Base-by-base conservation (phyloP, 1,140 invertebrate genomes). In the Leguminivora glycinivorella region DNA sequence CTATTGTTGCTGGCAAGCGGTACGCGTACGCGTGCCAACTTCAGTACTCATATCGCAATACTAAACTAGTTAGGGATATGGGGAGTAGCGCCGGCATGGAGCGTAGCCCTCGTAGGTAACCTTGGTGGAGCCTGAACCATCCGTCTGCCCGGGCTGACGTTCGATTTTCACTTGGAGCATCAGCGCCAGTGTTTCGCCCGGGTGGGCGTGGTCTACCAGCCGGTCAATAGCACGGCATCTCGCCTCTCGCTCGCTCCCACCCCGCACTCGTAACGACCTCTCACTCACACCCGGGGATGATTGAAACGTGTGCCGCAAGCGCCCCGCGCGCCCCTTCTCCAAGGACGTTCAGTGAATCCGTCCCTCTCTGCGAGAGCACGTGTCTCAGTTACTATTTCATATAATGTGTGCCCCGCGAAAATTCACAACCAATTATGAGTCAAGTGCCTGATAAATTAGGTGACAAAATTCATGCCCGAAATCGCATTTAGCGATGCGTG, bases 331-430 rank as follows among this genome's bases (percentile, higher is more conserved):
- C 82, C 87, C 85, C 85, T 81, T 81, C 79, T 80, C 85, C 89
- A 91, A 91, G 89, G 89, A 91, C 89, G 87, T 91, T 89, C 87
- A 91, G 89, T 91, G 89, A 91, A 89, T 91, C 89, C 89, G 89
- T 91, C 89, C 89, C 87, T 88, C 87, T 91, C 87, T 89, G 89
- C 82, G 87, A 85, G 82, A 91, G 86, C 89, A 91, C 89, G 89
- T 91, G 89, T 87, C 85, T 78, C 83, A 81, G 86, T 87, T 89
- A 89, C 87, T 89, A 90, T 89, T 90, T 86, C 88, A 87, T 88
- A 89, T 88, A 87, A 89, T 90, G 87, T 91, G 87, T 89, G 87
- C 80, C 84, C 83, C 86, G 86, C 82, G 82, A 88, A 89, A 88
- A 84, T 89, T 86, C 86, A 85, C 85, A 84, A 87, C 82, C 82